These are phyloP conservation scores for Virgularia gustaviana DNA, from an alignment of 92 coral and sea anemone genomes.

Conservation along the genomic window DNA sequence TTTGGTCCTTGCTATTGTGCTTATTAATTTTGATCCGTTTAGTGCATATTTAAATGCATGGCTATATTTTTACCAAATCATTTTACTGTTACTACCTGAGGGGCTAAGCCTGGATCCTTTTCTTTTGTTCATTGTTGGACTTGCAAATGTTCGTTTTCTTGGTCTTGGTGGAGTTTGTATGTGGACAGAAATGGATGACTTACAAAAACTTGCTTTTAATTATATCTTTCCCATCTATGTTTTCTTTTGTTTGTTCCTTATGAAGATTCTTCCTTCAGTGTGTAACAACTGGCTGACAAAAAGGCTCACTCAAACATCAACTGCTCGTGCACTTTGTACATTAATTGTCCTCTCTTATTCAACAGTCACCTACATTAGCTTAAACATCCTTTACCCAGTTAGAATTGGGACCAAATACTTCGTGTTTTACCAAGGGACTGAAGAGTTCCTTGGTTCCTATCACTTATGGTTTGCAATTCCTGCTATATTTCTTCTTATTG, in stretches of 20 bases:
- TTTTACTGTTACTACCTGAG: constrained; percentile 53
- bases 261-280: constrained; percentile 55
- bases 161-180: constrained; percentile 56
- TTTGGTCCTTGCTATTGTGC: constrained; percentile 39
- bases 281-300: constrained; percentile 71
- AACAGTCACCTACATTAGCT: constrained; percentile 66
- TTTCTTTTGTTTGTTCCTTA: constrained; percentile 53
- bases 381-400: constrained; percentile 63
- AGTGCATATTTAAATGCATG: constrained; percentile 55
- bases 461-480: constrained; percentile 65
- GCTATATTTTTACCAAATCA: constrained; percentile 55
- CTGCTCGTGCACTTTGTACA: constrained; percentile 86
- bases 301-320: constrained; percentile 57
- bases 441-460: constrained; percentile 60
- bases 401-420: constrained; percentile 51
- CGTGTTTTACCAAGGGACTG: constrained; percentile 59
- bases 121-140: constrained; percentile 63
- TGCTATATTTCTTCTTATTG: constrained; percentile 58
- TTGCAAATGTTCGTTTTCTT: constrained; percentile 64
- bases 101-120: constrained; percentile 64
- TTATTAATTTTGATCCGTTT: constrained; percentile 47
- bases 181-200: constrained; percentile 59
- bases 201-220: constrained; percentile 65
- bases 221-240: constrained; percentile 68
- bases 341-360: constrained; percentile 85